Evolutionary conservation across 2,113 vertebrate species (phyloP), one percentile per base, ranked within the genome.

Genomic region (Thinocorus orbignyianus): DNA sequence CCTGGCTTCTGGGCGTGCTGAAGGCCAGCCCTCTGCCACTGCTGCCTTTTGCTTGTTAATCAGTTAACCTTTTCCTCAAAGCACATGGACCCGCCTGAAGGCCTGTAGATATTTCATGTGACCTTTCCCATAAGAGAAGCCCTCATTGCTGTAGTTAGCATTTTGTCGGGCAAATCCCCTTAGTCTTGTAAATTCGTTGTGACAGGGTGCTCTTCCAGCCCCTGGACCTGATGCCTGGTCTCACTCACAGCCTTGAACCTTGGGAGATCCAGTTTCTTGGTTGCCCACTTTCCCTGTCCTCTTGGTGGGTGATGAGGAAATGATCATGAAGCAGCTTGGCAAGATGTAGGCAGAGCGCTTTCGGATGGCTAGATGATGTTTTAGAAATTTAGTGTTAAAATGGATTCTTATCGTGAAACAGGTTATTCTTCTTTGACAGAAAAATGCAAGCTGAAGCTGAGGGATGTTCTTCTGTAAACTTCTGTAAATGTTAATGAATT

Each of bases 71-170:
- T 97, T 71, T 48, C 72, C 81, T 90, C 62, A 61, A 28, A 90
- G 33, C 42, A 18, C 61, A 10, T 0, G 24, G 65, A 33, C 42
- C 33, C 0, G 4, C 78, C 81, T 74, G 51, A 60, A 84, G 51
- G 54, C 37, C 88, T 83, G 42, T 61, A 85, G 79, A 24, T 81
- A 42, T 33, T 92, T 90, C 73, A 4, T 23, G 54, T 74, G 92
- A 87, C 83, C 82, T 96, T 93, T 87, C 72, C 54, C n/a, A n/a
- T n/a, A 31, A 74, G 69, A 62, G 78, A 62, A 88, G 41, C 68
- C 69, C 57, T 80, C 44, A 1, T 9, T 84, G 66, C 65, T 81
- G 42, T 39, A 25, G 8, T 80, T 81, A 81, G 61, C 62, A 71
- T 95, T 95, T 90, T 5, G 1, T 80, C 1, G 4, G 88, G 86